A percentile compares a stretch with the other conserved stretches of the same genome.
Conservation (phyloP, 2,888 invertebrate genomes). For the Athalia cordata region DNA sequence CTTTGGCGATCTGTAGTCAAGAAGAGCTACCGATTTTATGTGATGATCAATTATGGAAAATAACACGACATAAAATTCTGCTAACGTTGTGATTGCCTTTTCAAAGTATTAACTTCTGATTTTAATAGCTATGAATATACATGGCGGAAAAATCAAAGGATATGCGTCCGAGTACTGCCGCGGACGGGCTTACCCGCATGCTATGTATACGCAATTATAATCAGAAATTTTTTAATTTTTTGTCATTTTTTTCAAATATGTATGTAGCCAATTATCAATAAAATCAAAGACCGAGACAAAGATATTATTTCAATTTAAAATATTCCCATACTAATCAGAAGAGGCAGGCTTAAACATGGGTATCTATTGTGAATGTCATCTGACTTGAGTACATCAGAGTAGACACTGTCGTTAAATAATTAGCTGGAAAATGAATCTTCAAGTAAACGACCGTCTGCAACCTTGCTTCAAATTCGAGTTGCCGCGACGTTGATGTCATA, state of each 20-base stretch:
- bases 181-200: neutral
- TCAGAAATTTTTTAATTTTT: neutral
- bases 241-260: neutral
- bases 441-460: conserved; percentile 24
- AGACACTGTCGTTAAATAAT: conserved; percentile 1
- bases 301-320: no score
- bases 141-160: conserved; percentile 17
- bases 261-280: neutral
- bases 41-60: conserved; percentile 17
- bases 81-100: conserved; percentile 6
- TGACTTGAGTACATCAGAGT: neutral
- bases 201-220: conserved; percentile 21
- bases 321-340: no score
- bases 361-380: neutral
- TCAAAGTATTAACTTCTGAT: conserved; percentile 23
- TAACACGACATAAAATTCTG: neutral
- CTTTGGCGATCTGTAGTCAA: no score
- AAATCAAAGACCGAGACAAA: no score
- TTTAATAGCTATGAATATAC: conserved; percentile 37
- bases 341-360: no score
- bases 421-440: conserved; percentile 13
- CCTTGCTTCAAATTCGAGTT: conserved; percentile 15
- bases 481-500: conserved; percentile 15
- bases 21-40: no score
- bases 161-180: neutral